phyloP scores from a whole-genome alignment of 1,140 invertebrate species.

The Orchesella cincta region DNA sequence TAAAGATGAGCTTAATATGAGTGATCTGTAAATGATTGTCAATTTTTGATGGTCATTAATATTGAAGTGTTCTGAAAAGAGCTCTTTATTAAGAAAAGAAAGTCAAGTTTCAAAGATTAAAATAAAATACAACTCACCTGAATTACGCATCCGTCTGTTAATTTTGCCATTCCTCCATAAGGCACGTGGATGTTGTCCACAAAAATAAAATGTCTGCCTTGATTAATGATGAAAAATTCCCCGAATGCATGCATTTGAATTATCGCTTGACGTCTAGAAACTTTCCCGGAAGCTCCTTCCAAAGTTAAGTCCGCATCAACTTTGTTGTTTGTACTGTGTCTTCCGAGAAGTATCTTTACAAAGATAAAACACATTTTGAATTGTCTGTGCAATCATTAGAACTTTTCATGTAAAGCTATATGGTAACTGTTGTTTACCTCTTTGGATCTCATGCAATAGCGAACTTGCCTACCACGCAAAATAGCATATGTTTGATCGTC shows the following conservation, averaged over 20 bases:
- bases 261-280: constrained; percentile 82
- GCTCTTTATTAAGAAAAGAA: too few relatives aligned
- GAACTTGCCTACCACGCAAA: constrained; percentile 84
- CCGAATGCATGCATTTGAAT: constrained; percentile 88
- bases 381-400: too few relatives aligned
- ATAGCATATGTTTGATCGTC: constrained; percentile 92
- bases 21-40: constrained; percentile 36
- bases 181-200: constrained; percentile 89
- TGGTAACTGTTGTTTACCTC: constrained; percentile 71
- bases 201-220: constrained; percentile 92
- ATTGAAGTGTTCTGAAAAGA: too few relatives aligned
- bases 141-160: constrained; percentile 91
- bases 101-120: too few relatives aligned
- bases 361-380: neutral
- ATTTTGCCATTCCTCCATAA: constrained; percentile 78
- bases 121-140: constrained; percentile 82
- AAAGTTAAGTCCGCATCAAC: constrained; percentile 93
- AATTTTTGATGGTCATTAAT: too few relatives aligned
- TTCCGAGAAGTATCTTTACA: constrained; percentile 82
- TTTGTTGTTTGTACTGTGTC: constrained; percentile 80
- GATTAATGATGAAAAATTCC: constrained; percentile 90
- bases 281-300: constrained; percentile 84
- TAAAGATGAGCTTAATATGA: constrained; percentile 34
- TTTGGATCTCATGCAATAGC: constrained; percentile 92
- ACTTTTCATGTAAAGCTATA: too few relatives aligned